Base-by-base conservation (phyloP, 2,888 invertebrate genomes). In the Sympetrum striolatum region DNA sequence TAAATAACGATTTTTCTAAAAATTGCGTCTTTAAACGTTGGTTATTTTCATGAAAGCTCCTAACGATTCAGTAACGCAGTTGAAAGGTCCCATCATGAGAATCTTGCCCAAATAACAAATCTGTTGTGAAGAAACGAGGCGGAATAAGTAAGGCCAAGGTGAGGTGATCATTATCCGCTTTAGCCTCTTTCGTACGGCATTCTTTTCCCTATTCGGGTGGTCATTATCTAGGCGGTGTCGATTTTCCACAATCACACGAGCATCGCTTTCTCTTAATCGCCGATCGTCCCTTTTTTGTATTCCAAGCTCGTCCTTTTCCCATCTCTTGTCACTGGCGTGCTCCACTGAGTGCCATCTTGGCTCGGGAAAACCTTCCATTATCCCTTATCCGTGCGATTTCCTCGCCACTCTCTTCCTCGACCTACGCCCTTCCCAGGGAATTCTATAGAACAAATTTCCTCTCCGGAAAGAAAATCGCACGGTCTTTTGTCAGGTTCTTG, bases 261-360 rank as follows among this genome's bases (percentile, higher is more conserved):
- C 86, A 60, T 86, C 86, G 60, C 60, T 86, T 86, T 37, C 86
- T 60, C 86, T 86, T 86, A 86, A 86, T 86, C 39, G 86, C 86
- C 37, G 60, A 58, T 60, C 60, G 37, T 86, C 60, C 37, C 37
- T 58, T 37, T 60, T 53, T 86, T 37, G 86, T 10, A 86, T 86
- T 86, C 86, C 3, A 58, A 86, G 58, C n/a, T 64, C 60, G 60
- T 37, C 60, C 35, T 15, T 58, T 58, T 44, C 44, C 44, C 44
- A 44, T 39, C 35, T 15, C 35, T 35, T 60, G 22, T 39, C 60
- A 18, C 80, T 22, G 6, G 80, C 80, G n/a, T 80, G 39, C 39
- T 37, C 80, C 35, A n/a, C 37, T 86, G 31, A n/a, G 86, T 86
- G 39, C 39, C 86, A 37, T 64, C 37, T 22, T 31, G 73, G 25